A percentile compares a stretch with the other conserved stretches of the same genome.
Evolutionary conservation across 2,113 vertebrate genomes (phyloP).

Genomic region (Silurus asotus): DNA sequence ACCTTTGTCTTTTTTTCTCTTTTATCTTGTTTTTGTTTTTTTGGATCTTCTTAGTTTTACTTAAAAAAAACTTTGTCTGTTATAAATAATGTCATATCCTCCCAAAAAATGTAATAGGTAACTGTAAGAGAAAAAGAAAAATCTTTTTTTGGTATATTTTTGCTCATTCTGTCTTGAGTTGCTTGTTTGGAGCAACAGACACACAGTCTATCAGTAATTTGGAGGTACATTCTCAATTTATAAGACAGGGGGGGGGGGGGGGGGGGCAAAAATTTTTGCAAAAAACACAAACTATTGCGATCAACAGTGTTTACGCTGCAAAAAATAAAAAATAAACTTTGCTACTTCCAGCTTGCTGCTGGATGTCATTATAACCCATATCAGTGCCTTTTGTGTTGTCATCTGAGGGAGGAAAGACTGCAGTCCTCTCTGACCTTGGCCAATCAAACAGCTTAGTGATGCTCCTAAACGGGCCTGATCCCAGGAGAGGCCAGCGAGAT

Average conservation of each 20-base stretch:
- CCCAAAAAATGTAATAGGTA: background rate
- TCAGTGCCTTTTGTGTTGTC: background rate
- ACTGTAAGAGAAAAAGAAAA: too few relatives aligned
- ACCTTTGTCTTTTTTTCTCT: background rate
- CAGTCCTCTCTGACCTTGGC: constrained; percentile 48
- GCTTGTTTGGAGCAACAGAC: too few relatives aligned
- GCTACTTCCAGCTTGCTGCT: constrained; percentile 15
- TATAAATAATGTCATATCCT: background rate
- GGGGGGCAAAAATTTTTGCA: too few relatives aligned
- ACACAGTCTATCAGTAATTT: background rate
- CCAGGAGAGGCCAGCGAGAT: constrained; percentile 36
- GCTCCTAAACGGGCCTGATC: constrained; percentile 31
- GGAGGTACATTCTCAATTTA: background rate
- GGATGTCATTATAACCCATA: constrained; percentile 24
- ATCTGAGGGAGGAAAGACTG: background rate
- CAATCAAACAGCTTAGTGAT: constrained; percentile 29
- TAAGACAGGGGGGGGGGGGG: background rate
- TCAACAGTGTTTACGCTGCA: background rate
- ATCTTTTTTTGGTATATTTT: background rate
- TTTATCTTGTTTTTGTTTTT: background rate
- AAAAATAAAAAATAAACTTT: background rate
- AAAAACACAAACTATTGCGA: background rate
- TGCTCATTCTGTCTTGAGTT: background rate
- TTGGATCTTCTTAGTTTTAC: background rate
- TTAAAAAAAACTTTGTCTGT: background rate